phyloP scores from a whole-genome alignment of 2,113 vertebrate species.

The Sakesphorus luctuosus region DNA sequence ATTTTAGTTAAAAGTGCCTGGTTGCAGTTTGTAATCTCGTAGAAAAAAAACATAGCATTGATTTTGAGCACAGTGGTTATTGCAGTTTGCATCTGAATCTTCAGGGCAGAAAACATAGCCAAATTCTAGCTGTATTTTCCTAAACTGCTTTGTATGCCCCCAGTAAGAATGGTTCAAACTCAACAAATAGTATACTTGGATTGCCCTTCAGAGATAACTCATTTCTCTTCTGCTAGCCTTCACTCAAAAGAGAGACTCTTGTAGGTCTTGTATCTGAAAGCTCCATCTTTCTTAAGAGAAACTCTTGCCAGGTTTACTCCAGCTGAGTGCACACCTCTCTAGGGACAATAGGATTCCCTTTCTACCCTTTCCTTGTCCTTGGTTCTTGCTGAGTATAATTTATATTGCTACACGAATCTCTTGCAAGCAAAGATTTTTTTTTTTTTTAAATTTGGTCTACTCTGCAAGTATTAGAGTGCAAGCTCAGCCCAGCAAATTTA shows the following conservation, averaged over 20 bases:
- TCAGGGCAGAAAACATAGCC: not conserved
- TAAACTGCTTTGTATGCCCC: not conserved
- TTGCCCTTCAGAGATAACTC: not conserved
- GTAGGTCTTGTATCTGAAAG: not conserved
- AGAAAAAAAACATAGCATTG: not conserved
- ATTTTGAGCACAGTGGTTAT: not conserved
- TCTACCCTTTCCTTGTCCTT: not conserved
- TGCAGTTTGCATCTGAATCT: not conserved
- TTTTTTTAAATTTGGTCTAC: not conserved
- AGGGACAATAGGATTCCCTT: not conserved
- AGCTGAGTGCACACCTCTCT: not conserved
- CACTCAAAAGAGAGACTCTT: not conserved
- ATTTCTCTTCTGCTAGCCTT: not conserved
- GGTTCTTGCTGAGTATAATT: not conserved
- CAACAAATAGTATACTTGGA: not conserved
- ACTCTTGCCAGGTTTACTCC: not conserved
- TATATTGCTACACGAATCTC: not conserved
- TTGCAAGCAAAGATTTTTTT: not conserved
- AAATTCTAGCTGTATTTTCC: not conserved
- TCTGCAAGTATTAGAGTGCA: not conserved
- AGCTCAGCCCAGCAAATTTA: slow-evolving; percentile 2
- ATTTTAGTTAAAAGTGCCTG: not conserved
- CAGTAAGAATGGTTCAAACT: not conserved
- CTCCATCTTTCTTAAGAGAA: not conserved
- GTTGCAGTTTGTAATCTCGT: not conserved